Conservation (phyloP, 2,797 vertebrate species). For the Amblyraja radiata region DNA sequence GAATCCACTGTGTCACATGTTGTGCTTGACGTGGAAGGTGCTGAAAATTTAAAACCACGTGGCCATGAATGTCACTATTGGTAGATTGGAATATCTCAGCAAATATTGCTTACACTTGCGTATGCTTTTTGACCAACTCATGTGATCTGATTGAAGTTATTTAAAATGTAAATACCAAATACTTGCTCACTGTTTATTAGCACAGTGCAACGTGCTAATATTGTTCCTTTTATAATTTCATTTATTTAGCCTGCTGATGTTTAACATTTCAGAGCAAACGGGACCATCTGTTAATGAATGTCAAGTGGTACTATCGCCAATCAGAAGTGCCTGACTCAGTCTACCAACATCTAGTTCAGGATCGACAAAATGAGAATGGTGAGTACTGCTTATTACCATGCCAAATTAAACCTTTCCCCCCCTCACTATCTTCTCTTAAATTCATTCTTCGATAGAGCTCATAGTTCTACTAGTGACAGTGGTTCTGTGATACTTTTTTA, state of each 20-base stretch:
- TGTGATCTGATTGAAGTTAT: not conserved
- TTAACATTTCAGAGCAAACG: conserved; percentile 86
- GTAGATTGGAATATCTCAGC: not conserved
- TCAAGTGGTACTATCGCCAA: conserved; percentile 99
- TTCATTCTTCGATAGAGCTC: not conserved
- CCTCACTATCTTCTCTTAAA: not conserved
- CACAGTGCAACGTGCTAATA: not conserved
- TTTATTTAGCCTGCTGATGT: conserved; percentile 24
- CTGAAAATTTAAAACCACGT: not conserved
- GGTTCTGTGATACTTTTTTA: not conserved
- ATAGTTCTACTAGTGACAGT: not conserved
- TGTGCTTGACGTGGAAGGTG: not conserved
- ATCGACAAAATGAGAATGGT: conserved; percentile 98
- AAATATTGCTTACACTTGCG: not conserved
- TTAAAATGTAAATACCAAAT: not conserved
- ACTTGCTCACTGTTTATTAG: not conserved
- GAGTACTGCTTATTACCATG: conserved; percentile 44
- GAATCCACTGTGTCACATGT: not conserved
- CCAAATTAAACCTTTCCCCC: not conserved
- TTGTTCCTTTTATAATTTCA: conserved; percentile 1
- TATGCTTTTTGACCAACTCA: not conserved
- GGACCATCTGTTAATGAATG: conserved; percentile 98
- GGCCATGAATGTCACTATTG: not conserved
- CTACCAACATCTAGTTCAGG: conserved; percentile 98
- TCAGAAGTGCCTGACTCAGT: conserved; percentile 98